Percentiles rank a stretch among this genome's conserved stretches.
These are phyloP conservation scores for Cervus canadensis DNA, from an alignment of 2,113 vertebrate species.

Conservation along the genomic window DNA sequence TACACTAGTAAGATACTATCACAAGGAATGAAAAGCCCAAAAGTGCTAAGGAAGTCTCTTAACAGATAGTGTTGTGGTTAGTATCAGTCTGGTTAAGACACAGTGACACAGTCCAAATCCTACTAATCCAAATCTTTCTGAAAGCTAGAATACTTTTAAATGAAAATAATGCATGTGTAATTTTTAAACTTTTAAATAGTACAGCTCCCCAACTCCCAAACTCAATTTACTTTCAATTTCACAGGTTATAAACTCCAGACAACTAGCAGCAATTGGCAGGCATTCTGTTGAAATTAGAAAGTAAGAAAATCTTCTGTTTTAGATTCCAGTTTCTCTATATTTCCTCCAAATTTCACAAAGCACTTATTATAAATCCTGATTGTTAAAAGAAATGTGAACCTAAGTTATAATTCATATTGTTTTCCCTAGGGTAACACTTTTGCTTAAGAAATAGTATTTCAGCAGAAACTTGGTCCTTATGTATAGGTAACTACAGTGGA, in stretches of 20 bases:
- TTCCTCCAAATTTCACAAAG: not conserved
- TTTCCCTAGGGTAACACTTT: not conserved
- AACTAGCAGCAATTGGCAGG: constrained; percentile 22
- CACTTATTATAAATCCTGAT: not conserved
- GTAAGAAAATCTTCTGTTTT: constrained; percentile 16
- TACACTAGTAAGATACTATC: not conserved
- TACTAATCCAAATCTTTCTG: not conserved
- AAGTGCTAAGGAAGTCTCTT: not conserved
- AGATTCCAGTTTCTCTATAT: not conserved
- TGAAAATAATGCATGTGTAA: constrained; percentile 4
- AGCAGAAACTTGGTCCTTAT: not conserved
- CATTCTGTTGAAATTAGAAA: constrained; percentile 38
- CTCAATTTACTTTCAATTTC: constrained; percentile 69
- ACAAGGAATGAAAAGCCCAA: not conserved
- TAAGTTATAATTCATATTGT: not conserved
- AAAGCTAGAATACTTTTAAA: constrained; percentile 27
- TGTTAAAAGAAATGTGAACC: not conserved
- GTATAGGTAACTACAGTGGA: not conserved
- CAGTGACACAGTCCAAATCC: not conserved
- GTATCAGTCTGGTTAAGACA: not conserved
- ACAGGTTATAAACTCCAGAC: constrained; percentile 59
- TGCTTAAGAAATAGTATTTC: not conserved
- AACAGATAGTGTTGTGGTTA: not conserved
- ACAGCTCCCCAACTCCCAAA: constrained; percentile 37
- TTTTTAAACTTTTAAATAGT: constrained; percentile 43